Base-by-base conservation (phyloP, 2,888 invertebrate species). In the Dyspetes luteomarginatus region DNA sequence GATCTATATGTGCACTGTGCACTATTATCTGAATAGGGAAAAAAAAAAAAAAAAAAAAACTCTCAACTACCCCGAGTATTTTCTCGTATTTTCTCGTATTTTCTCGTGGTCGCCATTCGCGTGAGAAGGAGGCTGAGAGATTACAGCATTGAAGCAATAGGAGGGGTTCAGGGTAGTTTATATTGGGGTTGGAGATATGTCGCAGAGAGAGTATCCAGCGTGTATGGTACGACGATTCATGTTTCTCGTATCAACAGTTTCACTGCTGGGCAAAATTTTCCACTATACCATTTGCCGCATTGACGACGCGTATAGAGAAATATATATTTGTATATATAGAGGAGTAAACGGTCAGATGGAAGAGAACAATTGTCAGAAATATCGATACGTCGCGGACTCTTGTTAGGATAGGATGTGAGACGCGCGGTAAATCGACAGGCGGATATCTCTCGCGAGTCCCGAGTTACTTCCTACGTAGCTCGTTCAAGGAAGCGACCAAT, bases 21-120 rank as follows among this genome's bases (percentile, higher is more conserved):
- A 9, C 9, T 19, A 45, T 71, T 26, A 65, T 65, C 28, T 3
- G 50, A 4, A 30, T 67, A 60, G 19, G 72, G n/a, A 52, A 71
- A 36, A 36, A 5, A 36, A 36, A 12, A 36, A 36, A 12, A 36
- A 36, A 12, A 36, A 36, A 12, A 17, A 72, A 12, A 30, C 3
- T 15, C 17, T 3, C 30, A 17, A 24, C 30, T 17, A 43, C 60
- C 36, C n/a, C 22, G n/a, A 22, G 24, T 19, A 3, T 58, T 67
- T 60, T 72, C 65, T 60, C 67, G n/a, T 67, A 52, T 52, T 60
- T 28, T 7, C 9, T 24, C 28, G 36, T 36, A 12, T 3, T 36
- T 9, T 36, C n/a, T n/a, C 12, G 36, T 36, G 36, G 9, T n/a
- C n/a, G n/a, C n/a, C n/a, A n/a, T n/a, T n/a, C 0, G 36, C 2